Base-by-base conservation (phyloP, 2,113 vertebrate genomes). In the Lutjanus erythropterus region DNA sequence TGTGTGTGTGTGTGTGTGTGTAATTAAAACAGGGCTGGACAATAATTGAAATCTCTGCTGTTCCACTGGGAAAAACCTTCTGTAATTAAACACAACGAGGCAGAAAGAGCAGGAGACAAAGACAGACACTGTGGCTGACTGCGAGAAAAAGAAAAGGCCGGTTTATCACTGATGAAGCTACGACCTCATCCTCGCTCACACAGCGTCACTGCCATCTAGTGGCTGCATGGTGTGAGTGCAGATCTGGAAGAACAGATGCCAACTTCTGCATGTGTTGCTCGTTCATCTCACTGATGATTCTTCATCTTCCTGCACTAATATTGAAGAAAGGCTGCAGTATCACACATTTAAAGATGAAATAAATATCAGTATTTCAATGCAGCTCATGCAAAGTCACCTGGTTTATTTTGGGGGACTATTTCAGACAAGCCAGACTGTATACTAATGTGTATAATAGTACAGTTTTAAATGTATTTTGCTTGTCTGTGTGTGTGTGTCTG, bases 121-220 rank as follows among this genome's bases (percentile, higher is more conserved):
- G 42, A 6, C 44, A 33, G 47, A 35, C 46, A 5, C 21, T 18
- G 39, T 18, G 12, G 60, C 46, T 72, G 47, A 39, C 29, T 12
- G 27, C 29, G 33, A 16, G 52, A 33, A 33, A 55, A 47, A 60
- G 59, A 37, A 62, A 37, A 55, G 31, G 29, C 11, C 39, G 0
- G 0, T 0, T 42, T 10, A 19, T 21, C 6, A 4, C 44, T 31
- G 1, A 39, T 49, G 0, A 78, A 61, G 14, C n/a, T 0, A 4
- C 5, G 11, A 6, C 10, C 5, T 18, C 23, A 2, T 7, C 15
- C 5, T n/a, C 23, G 1, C 10, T 11, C 9, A 9, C 42, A n/a
- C 15, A 0, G 16, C n/a, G 35, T 5, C 60, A 4, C 8, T 37
- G 9, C 87, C 86, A 86, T 33, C 91, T 85, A 68, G 79, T 87